These are phyloP conservation scores for Chroicocephalus ridibundus DNA, from an alignment of 2,113 vertebrate species.

Conservation along the genomic window DNA sequence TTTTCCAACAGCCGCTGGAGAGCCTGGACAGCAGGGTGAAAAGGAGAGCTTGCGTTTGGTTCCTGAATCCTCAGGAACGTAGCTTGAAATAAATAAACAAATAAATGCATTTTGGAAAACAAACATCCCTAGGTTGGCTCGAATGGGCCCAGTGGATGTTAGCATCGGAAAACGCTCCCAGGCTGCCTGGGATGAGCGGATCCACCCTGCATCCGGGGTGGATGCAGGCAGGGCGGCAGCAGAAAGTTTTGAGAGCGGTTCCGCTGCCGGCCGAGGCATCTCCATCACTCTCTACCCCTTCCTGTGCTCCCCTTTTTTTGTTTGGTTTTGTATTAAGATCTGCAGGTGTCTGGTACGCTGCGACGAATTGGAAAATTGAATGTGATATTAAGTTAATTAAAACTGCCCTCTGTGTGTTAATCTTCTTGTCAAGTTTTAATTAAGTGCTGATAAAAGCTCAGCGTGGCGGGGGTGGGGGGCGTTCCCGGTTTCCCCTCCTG, in stretches of 20 bases:
- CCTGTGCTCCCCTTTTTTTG: background rate
- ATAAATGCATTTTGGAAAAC: background rate
- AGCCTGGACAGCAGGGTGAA: background rate
- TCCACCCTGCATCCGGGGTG: too few relatives aligned
- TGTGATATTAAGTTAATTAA: constrained; percentile 76
- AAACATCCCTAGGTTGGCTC: background rate
- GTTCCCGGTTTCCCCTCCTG: background rate
- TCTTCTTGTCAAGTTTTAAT: constrained; percentile 81
- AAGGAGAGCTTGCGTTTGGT: background rate
- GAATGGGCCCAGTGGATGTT: background rate
- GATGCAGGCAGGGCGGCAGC: background rate
- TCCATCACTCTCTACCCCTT: background rate
- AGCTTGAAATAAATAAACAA: background rate
- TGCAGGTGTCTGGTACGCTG: constrained; percentile 58
- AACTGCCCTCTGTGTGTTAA: constrained; percentile 73
- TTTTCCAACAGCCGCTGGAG: rapidly evolving
- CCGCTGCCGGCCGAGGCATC: background rate
- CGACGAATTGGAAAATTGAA: constrained; percentile 57
- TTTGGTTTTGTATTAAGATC: constrained; percentile 11
- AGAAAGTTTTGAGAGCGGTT: background rate
- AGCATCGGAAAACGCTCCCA: background rate
- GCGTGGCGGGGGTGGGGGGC: background rate
- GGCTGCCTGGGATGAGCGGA: rapidly evolving
- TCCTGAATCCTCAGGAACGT: rapidly evolving
- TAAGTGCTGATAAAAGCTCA: constrained; percentile 69